Evolutionary conservation across 2,888 invertebrate genomes (phyloP).

Genomic region (Caenorhabditis sp.): DNA sequence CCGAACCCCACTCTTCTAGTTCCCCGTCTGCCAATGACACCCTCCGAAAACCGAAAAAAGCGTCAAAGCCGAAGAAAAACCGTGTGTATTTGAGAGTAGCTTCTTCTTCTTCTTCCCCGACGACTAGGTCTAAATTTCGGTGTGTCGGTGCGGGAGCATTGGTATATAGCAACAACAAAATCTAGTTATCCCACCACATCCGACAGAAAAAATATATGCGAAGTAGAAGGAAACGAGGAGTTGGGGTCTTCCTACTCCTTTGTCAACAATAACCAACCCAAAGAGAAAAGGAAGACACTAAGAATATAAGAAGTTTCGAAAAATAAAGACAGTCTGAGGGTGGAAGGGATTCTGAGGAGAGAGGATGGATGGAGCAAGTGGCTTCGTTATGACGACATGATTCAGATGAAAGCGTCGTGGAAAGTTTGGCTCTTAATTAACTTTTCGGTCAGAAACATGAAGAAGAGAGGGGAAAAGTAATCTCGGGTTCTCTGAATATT

Average conservation of each 20-base stretch:
- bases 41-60: neutral
- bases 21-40: slow-evolving; percentile 37
- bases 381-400: slow-evolving; percentile 55
- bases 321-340: neutral
- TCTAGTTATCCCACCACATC: slow-evolving; percentile 55
- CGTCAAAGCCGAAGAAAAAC: slow-evolving; percentile 34
- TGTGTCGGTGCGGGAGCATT: slow-evolving; percentile 27
- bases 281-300: neutral
- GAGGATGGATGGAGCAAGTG: slow-evolving; percentile 13
- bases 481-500: slow-evolving; percentile 4
- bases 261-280: slow-evolving; percentile 59
- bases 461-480: neutral
- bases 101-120: too few species aligned
- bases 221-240: slow-evolving; percentile 10
- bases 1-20: neutral
- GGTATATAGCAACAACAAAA: slow-evolving; percentile 58
- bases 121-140: slow-evolving; percentile 25
- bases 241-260: slow-evolving; percentile 6
- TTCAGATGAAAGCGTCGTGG: slow-evolving; percentile 3
- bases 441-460: slow-evolving; percentile 13
- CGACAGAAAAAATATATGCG: slow-evolving; percentile 44
- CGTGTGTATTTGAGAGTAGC: slow-evolving; percentile 53
- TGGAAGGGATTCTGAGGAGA: neutral
- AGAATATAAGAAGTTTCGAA: slow-evolving; percentile 4
- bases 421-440: slow-evolving; percentile 28